A percentile compares a stretch with the other conserved stretches of the same genome.
These are phyloP conservation scores for Heliconius ethilla DNA, from an alignment of 2,888 invertebrate species.

Conservation along the genomic window DNA sequence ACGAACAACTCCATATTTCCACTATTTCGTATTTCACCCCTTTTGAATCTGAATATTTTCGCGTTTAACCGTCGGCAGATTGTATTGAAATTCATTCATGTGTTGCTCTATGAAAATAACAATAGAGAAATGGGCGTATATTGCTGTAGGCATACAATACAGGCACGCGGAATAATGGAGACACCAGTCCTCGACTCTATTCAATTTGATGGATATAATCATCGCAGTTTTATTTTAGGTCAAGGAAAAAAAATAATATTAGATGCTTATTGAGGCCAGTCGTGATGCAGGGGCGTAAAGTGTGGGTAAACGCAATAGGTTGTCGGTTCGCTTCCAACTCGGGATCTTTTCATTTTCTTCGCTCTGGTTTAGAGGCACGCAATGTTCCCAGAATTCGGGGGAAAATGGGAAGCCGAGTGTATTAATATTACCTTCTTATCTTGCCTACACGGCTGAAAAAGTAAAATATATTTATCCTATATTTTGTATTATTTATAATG, in stretches of 20 bases:
- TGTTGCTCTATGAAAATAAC: conserved; percentile 24
- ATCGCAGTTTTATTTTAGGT: neutral
- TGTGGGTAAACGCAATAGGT: no score
- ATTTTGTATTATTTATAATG: neutral
- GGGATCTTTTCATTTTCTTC: no score
- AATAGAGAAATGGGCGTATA: conserved; percentile 31
- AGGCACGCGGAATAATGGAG: conserved; percentile 31
- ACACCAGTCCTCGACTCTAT: conserved; percentile 22
- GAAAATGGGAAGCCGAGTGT: no score
- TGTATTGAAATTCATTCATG: conserved; percentile 26
- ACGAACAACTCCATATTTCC: conserved; percentile 2
- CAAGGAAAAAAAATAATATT: neutral
- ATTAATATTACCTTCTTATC: no score
- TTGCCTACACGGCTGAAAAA: no score
- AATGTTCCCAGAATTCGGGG: no score
- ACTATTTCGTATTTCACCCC: conserved; percentile 3
- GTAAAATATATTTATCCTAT: neutral
- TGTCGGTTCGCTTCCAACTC: no score
- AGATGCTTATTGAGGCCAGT: no score
- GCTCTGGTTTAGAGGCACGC: no score
- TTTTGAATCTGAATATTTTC: conserved; percentile 4
- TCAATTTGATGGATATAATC: conserved; percentile 27
- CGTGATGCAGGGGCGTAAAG: no score
- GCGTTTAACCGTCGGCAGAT: conserved; percentile 15
- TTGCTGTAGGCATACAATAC: conserved; percentile 31